Percentiles rank a stretch among this genome's conserved stretches.
These are phyloP conservation scores for Rhagologus leucostigma DNA, from an alignment of 2,113 vertebrate genomes.

Conservation along the genomic window DNA sequence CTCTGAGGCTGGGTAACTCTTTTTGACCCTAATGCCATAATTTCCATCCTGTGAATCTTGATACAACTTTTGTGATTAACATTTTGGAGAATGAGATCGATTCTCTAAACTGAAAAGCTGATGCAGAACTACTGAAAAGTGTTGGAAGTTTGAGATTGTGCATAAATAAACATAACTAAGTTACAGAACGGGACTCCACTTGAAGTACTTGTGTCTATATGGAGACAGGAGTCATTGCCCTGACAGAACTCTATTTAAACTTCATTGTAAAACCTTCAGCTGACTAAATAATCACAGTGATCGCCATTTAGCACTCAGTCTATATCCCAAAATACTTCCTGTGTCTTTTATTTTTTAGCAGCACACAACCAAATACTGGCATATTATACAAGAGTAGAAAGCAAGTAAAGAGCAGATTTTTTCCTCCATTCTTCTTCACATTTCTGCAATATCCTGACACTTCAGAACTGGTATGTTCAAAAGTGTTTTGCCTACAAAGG, in stretches of 20 bases:
- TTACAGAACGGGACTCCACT: not conserved
- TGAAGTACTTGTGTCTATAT: not conserved
- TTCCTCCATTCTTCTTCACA: not conserved
- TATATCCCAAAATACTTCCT: not conserved
- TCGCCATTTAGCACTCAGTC: not conserved
- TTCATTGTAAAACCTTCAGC: not conserved
- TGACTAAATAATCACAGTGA: not conserved
- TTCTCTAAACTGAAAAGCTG: not conserved
- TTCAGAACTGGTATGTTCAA: not conserved
- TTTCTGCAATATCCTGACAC: not conserved
- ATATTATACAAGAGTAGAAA: not conserved
- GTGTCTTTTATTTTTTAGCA: not conserved
- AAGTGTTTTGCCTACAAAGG: not conserved
- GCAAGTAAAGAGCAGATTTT: not conserved
- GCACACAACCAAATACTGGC: accelerated
- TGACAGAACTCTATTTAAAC: not conserved
- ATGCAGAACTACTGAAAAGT: not conserved
- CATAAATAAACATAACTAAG: not conserved
- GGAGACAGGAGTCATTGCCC: not conserved
- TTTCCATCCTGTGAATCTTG: not conserved
- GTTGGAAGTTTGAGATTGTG: not conserved
- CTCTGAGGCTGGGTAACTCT: not conserved
- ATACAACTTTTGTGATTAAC: not conserved
- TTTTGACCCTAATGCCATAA: not conserved
- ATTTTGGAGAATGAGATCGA: not conserved